Evolutionary conservation across 30 jellyfish, hydroid and myxozoan genomes (phyloP).

Genomic region (Calvadosia cruxmelitensis): DNA sequence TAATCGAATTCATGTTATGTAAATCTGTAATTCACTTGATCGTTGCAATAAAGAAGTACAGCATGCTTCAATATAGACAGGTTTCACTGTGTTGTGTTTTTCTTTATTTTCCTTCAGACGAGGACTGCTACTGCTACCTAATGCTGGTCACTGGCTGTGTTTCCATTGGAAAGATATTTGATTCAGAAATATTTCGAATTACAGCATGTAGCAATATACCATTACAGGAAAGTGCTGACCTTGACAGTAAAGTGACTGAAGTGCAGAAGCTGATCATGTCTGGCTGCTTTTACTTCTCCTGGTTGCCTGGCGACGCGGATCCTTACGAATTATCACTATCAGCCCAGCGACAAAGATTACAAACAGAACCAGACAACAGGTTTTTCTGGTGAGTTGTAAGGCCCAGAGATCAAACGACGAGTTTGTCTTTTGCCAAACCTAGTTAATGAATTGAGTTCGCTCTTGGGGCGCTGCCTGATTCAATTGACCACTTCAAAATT

Average conservation of each 20-base stretch:
- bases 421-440: background rate
- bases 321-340: constrained; percentile 50
- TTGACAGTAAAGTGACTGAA: constrained; percentile 52
- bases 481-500: background rate
- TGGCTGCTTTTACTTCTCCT: constrained; percentile 70
- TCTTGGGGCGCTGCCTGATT: background rate
- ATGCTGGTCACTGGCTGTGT: constrained; percentile 71
- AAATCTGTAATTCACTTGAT: background rate
- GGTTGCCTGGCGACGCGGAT: constrained; percentile 28
- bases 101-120: constrained; percentile 24
- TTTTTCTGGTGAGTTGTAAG: constrained; percentile 78
- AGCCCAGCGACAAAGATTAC: constrained; percentile 53
- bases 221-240: constrained; percentile 58
- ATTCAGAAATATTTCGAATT: constrained; percentile 62
- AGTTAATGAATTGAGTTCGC: background rate
- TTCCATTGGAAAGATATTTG: constrained; percentile 64
- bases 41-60: too few relatives aligned
- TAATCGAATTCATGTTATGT: background rate
- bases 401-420: too few relatives aligned
- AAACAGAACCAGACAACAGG: constrained; percentile 51
- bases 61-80: too few relatives aligned
- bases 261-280: constrained; percentile 55
- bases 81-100: background rate
- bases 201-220: constrained; percentile 50
- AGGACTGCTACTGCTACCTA: constrained; percentile 41